Base-by-base conservation (phyloP, 64 coral and sea anemone species). In the Cladopsammia gracilis region DNA sequence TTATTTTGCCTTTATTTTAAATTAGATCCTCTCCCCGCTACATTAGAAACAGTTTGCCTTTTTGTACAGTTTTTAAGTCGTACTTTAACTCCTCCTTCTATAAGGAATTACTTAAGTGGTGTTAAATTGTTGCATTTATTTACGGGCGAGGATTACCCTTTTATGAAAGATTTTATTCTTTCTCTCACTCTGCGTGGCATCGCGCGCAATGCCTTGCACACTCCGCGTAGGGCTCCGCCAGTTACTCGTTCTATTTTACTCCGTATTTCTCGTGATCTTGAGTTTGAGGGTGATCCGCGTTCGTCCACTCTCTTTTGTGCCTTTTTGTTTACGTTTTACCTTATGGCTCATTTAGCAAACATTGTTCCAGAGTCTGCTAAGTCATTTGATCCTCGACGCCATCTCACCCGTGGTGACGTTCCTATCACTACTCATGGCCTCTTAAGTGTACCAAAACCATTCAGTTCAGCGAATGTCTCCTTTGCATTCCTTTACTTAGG, bases 261-360 rank as follows among this genome's bases (percentile, higher is more conserved):
- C 4, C 34, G 4, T 7, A 13, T 45, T 24, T 56, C 70, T 3
- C 11, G 19, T 13, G 10, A 45, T 48, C 46, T 77, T 48, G 44
- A 18, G 58, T 66, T 54, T 25, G 2, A 64, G 2, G 5, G 23
- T 46, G 73, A 89, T 64, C 24, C 58, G 8, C 18, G 42, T 10
- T 73, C 59, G 18, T 47, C 12, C 4, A 64, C 85, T 6, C 10
- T 65, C 5, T 26, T 77, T 3, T 89, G 87, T 47, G 84, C 50
- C 18, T 77, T 78, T 46, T 89, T 85, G 11, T 78, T 89, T 89
- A 7, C 87, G 7, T 89, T 89, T 78, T 89, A 48, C 45, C 24
- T 89, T 25, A 89, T 89, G 51, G 57, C 73, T 77, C 71, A 73
- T 18, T 7, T 89, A 3, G 47, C 72, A 6, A 57, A 89, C 23